Evolutionary conservation across 2,888 invertebrate species (phyloP), one percentile per base, ranked within the genome.

Genomic region (Eumerus sabulonum): DNA sequence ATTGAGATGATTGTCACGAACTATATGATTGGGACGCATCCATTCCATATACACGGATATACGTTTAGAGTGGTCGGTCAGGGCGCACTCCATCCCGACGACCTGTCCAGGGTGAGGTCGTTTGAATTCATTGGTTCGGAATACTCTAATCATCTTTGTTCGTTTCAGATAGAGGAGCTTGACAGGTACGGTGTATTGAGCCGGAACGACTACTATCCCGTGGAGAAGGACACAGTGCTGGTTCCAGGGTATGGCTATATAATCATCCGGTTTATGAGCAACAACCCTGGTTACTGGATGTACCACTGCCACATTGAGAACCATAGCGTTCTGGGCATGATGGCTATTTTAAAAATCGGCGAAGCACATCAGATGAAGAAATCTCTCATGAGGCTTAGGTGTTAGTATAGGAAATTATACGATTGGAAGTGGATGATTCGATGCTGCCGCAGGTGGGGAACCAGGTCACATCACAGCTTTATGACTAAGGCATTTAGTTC

Each of bases 231-330:
- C 56, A 85, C 86, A 0, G 85, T 86, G 1, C 87, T 87, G 54
- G 83, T 87, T 9, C 87, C 88, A 1, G 86, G 84, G 0, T 72
- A 84, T 35, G 87, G 87, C 2, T 87, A 87, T 36, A 84, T 87
- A 1, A 88, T 87, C 4, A 13, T 87, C 1, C 86, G 87, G 13
- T 87, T 88, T 35, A 73, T 87, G 1, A 86, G 87, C 1, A 83
- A 85, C 13, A 87, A 88, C 84, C 88, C 88, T 0, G 87, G 87
- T 1, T 88, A 84, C 51, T 87, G 87, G 87, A 77, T 85, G 59
- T 87, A 85, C 42, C 87, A 87, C 18, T 87, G 88, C 17, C 86
- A 87, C 60, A 84, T 87, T 16, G 87, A 88, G 38, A 64, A 83
- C 1, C 86, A 86, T 48, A 82, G 86, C 0, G 57, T 85, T 0